Evolutionary conservation across 2,888 invertebrate genomes (phyloP), one percentile per base, ranked within the genome.

Genomic region (Leptura quadrifasciata): DNA sequence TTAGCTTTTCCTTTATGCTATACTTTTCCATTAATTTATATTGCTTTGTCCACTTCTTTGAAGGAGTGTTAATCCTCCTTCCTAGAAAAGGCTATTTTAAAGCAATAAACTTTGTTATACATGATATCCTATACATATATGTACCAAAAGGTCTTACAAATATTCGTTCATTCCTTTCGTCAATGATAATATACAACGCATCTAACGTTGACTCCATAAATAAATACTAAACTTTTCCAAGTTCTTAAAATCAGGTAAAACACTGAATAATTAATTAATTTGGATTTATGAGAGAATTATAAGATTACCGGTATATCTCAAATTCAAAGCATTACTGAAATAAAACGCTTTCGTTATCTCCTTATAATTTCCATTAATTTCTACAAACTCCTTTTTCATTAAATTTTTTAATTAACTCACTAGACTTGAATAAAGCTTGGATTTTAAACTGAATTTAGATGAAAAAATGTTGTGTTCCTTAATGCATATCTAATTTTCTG

Each of bases 381-480:
- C 55, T 57, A 20, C 21, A 39, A 39, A 35, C 21, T 35, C 58
- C 18, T 39, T 18, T 58, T 58, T 69, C 58, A 69, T 69, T 69
- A 69, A 58, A 31, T 58, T 58, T 68, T 58, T 69, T 58, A 69
- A 69, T 69, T 69, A 69, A 69, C 39, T 58, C 35, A 18, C 63
- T 35, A 27, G 20, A 15, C 55, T 4, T 57, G 65, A 47, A 39
- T 65, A 12, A 18, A 20, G n/a, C 20, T 18, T 18, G 20, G 21
- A 52, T 52, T 47, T 47, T 47, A 21, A 47, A 21, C 18, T 52
- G 52, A 21, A 27, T 65, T 20, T 18, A n/a, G 31, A 67, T 24
- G 67, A 67, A 67, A 67, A 67, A 67, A 67, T 21, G 20, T 24
- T 24, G 27, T 20, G 67, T 24, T 54, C n/a, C 67, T 54, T 67